Conservation (phyloP, 2,888 invertebrate genomes). For the Calephelis perditalis region DNA sequence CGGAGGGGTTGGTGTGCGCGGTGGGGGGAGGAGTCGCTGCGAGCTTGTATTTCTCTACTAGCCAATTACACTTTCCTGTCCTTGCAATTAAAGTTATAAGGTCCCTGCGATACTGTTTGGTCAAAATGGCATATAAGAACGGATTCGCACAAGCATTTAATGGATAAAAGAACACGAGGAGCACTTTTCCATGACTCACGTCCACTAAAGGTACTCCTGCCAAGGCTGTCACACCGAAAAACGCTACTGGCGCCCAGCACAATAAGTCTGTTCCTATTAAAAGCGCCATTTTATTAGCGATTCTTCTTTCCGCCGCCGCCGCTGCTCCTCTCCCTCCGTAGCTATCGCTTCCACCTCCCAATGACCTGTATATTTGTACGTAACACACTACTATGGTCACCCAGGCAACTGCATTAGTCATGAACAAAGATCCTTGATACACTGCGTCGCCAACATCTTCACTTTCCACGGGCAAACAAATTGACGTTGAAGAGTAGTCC, state of each 20-base stretch:
- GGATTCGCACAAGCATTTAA: conserved; percentile 95
- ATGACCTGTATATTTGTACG: conserved; percentile 89
- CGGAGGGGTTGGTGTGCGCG: conserved; percentile 61
- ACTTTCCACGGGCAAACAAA: conserved; percentile 93
- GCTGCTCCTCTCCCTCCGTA: conserved; percentile 81
- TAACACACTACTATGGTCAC: conserved; percentile 90
- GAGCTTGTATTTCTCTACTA: conserved; percentile 59
- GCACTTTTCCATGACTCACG: conserved; percentile 87
- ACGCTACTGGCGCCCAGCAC: conserved; percentile 93
- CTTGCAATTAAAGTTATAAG: conserved; percentile 82
- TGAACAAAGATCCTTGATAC: conserved; percentile 85
- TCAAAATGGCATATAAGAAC: conserved; percentile 93
- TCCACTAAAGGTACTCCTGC: conserved; percentile 91
- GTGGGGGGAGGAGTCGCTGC: conserved; percentile 64
- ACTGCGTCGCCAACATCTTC: conserved; percentile 82
- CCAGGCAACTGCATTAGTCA: conserved; percentile 89
- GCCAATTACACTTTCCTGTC: conserved; percentile 71
- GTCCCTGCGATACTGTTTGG: conserved; percentile 90
- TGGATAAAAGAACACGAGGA: conserved; percentile 94
- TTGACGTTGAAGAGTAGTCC: conserved; percentile 90
- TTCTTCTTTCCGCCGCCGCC: conserved; percentile 82
- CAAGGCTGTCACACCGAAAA: conserved; percentile 91
- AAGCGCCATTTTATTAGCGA: conserved; percentile 94
- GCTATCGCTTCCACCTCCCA: conserved; percentile 83
- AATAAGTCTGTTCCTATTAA: conserved; percentile 91